phyloP scores from a whole-genome alignment of 1,140 invertebrate species.

The Ridgeia piscesae region DNA sequence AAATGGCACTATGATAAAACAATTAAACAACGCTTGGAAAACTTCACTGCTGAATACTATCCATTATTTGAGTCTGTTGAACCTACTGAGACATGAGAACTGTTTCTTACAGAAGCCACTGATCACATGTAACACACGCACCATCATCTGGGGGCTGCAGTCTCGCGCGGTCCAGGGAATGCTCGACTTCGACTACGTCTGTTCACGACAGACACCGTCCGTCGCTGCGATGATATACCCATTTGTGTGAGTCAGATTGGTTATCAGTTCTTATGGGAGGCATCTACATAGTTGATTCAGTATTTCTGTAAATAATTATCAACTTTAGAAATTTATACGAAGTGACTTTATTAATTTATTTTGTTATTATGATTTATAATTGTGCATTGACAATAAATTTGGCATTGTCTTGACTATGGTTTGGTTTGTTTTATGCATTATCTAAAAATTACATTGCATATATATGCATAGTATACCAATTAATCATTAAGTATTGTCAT shows the following conservation, averaged over 20 bases:
- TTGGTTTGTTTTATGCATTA: not conserved
- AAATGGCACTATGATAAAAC: not conserved
- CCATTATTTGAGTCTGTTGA: not conserved
- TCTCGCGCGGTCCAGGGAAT: constrained; percentile 94
- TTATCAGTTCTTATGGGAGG: not conserved
- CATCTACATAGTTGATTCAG: no score
- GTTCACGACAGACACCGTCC: constrained; percentile 76
- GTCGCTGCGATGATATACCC: constrained; percentile 97
- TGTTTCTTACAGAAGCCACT: constrained; percentile 50
- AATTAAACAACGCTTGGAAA: not conserved
- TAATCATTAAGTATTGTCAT: not conserved
- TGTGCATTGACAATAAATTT: no score
- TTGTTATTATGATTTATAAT: no score
- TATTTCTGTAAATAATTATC: no score
- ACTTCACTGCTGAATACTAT: no score
- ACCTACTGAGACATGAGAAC: not conserved
- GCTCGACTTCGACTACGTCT: constrained; percentile 99
- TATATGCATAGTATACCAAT: not conserved
- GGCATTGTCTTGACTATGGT: not conserved
- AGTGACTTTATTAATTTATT: no score
- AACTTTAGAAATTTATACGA: no score
- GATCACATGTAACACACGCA: constrained; percentile 83
- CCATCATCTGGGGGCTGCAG: constrained; percentile 99
- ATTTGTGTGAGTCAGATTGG: constrained; percentile 59
- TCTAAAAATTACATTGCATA: not conserved